Evolutionary conservation across 2,113 vertebrate species (phyloP).

Genomic region (Cinclus cinclus): DNA sequence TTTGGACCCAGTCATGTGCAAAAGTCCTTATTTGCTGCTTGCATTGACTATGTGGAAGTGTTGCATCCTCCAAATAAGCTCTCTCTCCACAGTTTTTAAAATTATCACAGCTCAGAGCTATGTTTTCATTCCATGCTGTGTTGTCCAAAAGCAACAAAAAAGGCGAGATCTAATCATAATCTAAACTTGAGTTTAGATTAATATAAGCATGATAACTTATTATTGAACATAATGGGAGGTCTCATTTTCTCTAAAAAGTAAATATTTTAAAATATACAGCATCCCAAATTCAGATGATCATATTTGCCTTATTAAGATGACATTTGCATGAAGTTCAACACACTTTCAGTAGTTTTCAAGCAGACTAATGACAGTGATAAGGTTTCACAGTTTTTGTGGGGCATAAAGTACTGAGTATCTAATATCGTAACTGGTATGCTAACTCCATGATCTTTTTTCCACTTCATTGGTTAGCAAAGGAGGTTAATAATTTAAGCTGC

Average conservation of each 20-base stretch:
- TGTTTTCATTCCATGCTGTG: not conserved
- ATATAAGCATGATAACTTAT: not conserved
- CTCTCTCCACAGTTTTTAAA: not conserved
- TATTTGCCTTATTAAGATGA: not conserved
- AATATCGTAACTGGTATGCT: not conserved
- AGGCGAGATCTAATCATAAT: not conserved
- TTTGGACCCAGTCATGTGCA: not conserved
- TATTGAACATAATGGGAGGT: not conserved
- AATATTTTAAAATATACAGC: not conserved
- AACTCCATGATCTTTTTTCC: not conserved
- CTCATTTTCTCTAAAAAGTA: not conserved
- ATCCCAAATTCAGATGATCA: not conserved
- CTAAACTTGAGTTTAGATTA: not conserved
- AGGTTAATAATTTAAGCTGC: not conserved
- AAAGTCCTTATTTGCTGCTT: not conserved
- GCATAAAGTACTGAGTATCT: not conserved
- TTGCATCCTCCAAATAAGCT: not conserved
- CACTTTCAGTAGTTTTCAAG: not conserved
- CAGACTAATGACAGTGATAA: not conserved
- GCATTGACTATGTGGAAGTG: not conserved
- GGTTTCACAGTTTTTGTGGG: not conserved
- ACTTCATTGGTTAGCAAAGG: not conserved
- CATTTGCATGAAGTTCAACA: not conserved
- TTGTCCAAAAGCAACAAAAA: not conserved
- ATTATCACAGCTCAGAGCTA: not conserved